A percentile compares a stretch with the other conserved stretches of the same genome.
These are phyloP conservation scores for Sebastiscus albofasciatus DNA, from an alignment of 2,797 vertebrate genomes.

Conservation along the genomic window DNA sequence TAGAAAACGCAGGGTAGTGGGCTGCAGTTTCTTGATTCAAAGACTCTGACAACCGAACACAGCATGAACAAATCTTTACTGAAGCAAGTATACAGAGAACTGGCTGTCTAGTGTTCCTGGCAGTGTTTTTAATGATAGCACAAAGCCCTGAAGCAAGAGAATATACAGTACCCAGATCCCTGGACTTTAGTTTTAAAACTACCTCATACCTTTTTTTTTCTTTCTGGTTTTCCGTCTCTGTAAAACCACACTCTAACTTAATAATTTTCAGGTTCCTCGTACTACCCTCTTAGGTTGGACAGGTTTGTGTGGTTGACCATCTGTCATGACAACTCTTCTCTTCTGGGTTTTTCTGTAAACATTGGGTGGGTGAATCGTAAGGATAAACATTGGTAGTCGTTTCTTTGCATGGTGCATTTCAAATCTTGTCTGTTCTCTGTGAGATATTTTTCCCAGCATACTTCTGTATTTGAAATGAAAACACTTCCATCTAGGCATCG, in stretches of 20 bases:
- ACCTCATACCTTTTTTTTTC: background rate
- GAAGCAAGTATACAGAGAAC: slow-evolving; percentile 10
- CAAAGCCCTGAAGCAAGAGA: slow-evolving; percentile 7
- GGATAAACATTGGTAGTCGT: background rate
- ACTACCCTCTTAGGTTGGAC: background rate
- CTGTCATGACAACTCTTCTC: background rate
- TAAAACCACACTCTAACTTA: slow-evolving; percentile 16
- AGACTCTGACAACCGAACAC: slow-evolving; percentile 32
- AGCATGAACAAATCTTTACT: slow-evolving; percentile 29
- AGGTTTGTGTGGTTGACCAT: slow-evolving; percentile 36
- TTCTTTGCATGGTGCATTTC: background rate
- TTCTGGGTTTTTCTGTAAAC: slow-evolving; percentile 7
- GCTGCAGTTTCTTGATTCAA: slow-evolving; percentile 11
- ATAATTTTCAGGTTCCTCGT: slow-evolving; percentile 15
- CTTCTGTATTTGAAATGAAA: background rate
- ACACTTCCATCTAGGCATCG: background rate
- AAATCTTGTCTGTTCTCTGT: background rate
- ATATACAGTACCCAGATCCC: background rate
- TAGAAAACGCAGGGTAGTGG: background rate
- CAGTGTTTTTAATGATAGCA: background rate
- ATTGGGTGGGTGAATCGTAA: background rate
- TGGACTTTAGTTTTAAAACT: background rate
- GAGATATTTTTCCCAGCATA: background rate
- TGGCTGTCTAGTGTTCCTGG: background rate
- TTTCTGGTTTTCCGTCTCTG: background rate